Conservation (phyloP, 2,113 vertebrate species). For the Albula glossodonta region DNA sequence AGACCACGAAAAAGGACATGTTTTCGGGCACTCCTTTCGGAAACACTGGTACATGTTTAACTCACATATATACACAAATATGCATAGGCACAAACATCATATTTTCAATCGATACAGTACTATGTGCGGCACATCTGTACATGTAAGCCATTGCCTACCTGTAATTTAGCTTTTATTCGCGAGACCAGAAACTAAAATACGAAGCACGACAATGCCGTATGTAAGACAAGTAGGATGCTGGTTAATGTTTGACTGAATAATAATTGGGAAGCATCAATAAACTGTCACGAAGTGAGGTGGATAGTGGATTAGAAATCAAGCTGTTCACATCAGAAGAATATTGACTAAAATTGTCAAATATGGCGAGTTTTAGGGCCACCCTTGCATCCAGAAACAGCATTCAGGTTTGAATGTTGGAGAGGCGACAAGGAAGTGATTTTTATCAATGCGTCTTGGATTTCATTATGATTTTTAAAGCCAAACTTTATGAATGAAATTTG, state of each 20-base stretch:
- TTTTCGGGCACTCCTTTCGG: background rate
- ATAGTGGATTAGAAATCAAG: conserved; percentile 49
- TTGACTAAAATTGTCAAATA: conserved; percentile 54
- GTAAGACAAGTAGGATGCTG: conserved; percentile 34
- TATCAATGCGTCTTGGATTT: conserved; percentile 77
- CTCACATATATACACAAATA: background rate
- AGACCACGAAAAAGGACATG: background rate
- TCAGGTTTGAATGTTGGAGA: conserved; percentile 48
- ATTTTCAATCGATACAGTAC: conserved; percentile 65
- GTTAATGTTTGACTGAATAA: conserved; percentile 26
- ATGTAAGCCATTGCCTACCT: background rate
- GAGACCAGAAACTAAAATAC: background rate
- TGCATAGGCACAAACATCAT: background rate
- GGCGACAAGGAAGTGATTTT: conserved; percentile 68
- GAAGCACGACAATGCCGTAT: conserved; percentile 26
- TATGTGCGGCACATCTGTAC: conserved; percentile 48
- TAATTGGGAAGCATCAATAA: conserved; percentile 50
- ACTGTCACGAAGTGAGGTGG: conserved; percentile 50
- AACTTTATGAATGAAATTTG: conserved; percentile 89
- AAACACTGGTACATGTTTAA: background rate
- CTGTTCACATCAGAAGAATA: conserved; percentile 63
- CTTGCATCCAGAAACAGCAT: conserved; percentile 55
- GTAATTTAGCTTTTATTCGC: background rate
- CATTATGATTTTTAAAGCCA: conserved; percentile 84
- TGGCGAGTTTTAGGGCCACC: conserved; percentile 61